phyloP scores from a whole-genome alignment of 2,888 invertebrate species.

The Lottia gigantea region DNA sequence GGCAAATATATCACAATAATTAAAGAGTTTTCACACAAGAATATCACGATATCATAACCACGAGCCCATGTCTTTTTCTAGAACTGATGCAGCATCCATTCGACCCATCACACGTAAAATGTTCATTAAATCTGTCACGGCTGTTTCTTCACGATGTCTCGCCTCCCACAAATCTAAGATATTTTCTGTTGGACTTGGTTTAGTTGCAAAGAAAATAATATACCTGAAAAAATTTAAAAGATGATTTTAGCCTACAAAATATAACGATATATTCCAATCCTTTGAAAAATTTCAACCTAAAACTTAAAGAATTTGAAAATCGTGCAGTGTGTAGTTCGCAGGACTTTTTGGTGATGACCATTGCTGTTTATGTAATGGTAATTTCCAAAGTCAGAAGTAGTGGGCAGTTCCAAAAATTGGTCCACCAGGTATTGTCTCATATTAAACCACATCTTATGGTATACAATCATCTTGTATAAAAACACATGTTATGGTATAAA shows the following conservation, averaged over 20 bases:
- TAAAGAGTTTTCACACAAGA: neutral
- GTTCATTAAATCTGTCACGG: conserved; percentile 85
- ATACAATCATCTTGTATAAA: too few species aligned
- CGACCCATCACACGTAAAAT: conserved; percentile 88
- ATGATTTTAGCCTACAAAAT: neutral
- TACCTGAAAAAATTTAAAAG: conserved; percentile 72
- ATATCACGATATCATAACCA: conserved; percentile 58
- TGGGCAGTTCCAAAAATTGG: too few species aligned
- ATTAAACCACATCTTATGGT: too few species aligned
- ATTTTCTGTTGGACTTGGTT: conserved; percentile 94
- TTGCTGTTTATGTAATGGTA: too few species aligned
- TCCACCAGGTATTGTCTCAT: too few species aligned
- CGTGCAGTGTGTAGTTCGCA: too few species aligned
- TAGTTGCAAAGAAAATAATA: conserved; percentile 96
- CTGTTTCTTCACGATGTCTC: conserved; percentile 83
- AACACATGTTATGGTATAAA: too few species aligned
- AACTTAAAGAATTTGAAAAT: too few species aligned
- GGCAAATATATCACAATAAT: too few species aligned
- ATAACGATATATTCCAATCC: neutral
- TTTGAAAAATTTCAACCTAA: too few species aligned
- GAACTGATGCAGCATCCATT: conserved; percentile 83
- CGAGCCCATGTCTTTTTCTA: conserved; percentile 76
- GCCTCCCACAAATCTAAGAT: conserved; percentile 96
- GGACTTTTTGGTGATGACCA: too few species aligned
- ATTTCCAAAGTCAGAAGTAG: too few species aligned